A percentile compares a stretch with the other conserved stretches of the same genome.
Evolutionary conservation across 2,888 invertebrate genomes (phyloP).

Genomic region (Chrysina gloriosa): DNA sequence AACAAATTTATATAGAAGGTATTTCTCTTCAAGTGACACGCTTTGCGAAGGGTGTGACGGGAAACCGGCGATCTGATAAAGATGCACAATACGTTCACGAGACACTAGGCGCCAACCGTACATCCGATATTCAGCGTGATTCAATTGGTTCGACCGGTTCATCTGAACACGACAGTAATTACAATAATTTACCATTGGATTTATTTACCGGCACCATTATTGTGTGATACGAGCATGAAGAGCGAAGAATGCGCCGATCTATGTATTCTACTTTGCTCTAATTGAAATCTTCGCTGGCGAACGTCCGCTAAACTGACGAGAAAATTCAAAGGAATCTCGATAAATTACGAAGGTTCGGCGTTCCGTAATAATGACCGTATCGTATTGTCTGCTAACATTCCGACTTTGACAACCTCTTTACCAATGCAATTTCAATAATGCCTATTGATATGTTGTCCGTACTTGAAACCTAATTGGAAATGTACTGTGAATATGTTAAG

Average conservation of each 20-base stretch:
- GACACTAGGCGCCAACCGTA: conserved; percentile 27
- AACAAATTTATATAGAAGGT: conserved; percentile 1
- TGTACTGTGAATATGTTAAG: neutral
- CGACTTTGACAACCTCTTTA: conserved; percentile 7
- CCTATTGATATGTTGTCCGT: conserved; percentile 16
- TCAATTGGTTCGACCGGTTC: conserved; percentile 18
- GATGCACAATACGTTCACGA: conserved; percentile 22
- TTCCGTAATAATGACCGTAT: conserved; percentile 21
- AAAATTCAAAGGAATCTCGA: conserved; percentile 19
- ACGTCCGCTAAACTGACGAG: conserved; percentile 22
- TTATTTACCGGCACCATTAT: conserved; percentile 25
- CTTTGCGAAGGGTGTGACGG: conserved; percentile 27
- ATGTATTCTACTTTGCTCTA: conserved; percentile 7
- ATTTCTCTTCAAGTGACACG: conserved; percentile 15
- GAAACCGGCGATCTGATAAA: conserved; percentile 30
- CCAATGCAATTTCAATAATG: conserved; percentile 20
- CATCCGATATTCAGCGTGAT: conserved; percentile 17
- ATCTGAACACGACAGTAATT: conserved; percentile 29
- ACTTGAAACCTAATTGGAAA: conserved; percentile 20
- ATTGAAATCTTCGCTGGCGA: conserved; percentile 33
- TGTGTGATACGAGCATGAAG: neutral
- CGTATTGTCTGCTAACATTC: conserved; percentile 4
- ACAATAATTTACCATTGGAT: conserved; percentile 29
- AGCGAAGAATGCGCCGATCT: neutral
- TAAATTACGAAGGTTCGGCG: conserved; percentile 14